Conservation (phyloP, 1,140 invertebrate genomes). For the Eupristina koningsbergeri region DNA sequence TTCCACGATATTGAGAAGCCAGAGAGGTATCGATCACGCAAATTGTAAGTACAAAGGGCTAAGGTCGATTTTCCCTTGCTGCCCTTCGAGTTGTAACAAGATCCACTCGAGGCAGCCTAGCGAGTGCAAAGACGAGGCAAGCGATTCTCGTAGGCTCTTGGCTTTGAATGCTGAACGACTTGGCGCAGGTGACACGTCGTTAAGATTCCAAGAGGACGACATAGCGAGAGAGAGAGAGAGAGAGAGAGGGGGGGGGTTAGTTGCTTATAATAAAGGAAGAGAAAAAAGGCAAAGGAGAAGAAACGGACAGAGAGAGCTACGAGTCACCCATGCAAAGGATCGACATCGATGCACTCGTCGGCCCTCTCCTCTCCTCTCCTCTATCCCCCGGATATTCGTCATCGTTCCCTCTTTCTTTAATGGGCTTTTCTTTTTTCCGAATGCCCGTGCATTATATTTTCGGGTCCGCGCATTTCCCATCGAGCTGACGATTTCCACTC, state of each 20-base stretch:
- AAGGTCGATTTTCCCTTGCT: background rate
- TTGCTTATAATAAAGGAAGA: conserved; percentile 3
- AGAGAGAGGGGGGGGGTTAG: too few species aligned
- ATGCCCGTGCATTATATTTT: background rate
- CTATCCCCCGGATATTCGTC: conserved; percentile 43
- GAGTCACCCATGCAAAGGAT: conserved; percentile 31
- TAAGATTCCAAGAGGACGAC: conserved; percentile 38
- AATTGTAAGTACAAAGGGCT: background rate
- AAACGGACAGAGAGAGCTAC: conserved; percentile 31
- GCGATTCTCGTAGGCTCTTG: conserved; percentile 1
- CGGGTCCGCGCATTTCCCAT: background rate
- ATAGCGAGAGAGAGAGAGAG: conserved; percentile 44
- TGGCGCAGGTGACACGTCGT: conserved; percentile 51
- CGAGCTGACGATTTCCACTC: too few species aligned
- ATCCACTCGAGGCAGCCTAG: background rate
- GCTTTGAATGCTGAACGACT: conserved; percentile 52
- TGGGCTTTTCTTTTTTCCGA: background rate
- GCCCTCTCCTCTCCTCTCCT: too few species aligned
- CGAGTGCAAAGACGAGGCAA: background rate
- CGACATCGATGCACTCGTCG: background rate
- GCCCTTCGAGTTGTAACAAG: too few species aligned
- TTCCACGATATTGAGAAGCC: background rate
- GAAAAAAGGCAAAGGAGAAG: background rate
- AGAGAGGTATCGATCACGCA: background rate
- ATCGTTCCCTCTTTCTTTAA: background rate